These are phyloP conservation scores for Melinaea marsaeus DNA, from an alignment of 2,888 invertebrate genomes.

Conservation along the genomic window DNA sequence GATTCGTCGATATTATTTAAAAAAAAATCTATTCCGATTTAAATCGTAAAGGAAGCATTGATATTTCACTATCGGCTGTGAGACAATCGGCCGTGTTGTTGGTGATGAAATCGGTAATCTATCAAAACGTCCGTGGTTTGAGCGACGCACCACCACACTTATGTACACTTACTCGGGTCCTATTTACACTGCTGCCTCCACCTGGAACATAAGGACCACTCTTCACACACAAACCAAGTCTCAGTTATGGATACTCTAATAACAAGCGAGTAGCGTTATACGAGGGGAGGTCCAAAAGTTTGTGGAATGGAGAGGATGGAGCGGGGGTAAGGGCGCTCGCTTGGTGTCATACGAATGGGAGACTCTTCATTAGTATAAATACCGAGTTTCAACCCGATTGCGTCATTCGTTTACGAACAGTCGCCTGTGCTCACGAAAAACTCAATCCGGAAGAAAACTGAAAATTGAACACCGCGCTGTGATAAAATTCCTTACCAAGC, in stretches of 20 bases:
- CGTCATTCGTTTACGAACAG: no score
- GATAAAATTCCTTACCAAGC: no score
- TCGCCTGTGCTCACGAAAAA: no score
- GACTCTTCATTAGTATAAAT: no score
- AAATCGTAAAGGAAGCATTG: neutral
- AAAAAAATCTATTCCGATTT: slow-evolving; percentile 8
- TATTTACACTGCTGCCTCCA: slow-evolving; percentile 34
- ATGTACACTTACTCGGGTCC: slow-evolving; percentile 24
- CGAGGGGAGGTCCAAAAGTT: no score
- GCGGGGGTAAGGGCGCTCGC: no score
- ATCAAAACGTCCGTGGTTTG: slow-evolving; percentile 23
- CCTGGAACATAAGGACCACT: slow-evolving; percentile 25
- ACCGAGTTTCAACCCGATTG: no score
- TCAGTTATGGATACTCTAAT: neutral
- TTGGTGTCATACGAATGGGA: no score
- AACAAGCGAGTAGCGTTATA: slow-evolving; percentile 1
- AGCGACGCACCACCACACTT: slow-evolving; percentile 30
- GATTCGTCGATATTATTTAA: neutral
- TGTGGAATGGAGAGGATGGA: no score
- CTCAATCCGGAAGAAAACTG: no score
- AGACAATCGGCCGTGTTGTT: slow-evolving; percentile 1
- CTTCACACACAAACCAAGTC: neutral
- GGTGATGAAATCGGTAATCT: slow-evolving; percentile 4
- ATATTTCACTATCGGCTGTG: no score
- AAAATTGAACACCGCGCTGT: no score